Conservation (phyloP, 2,888 invertebrate genomes). For the Eudasyphora cyanicolor region DNA sequence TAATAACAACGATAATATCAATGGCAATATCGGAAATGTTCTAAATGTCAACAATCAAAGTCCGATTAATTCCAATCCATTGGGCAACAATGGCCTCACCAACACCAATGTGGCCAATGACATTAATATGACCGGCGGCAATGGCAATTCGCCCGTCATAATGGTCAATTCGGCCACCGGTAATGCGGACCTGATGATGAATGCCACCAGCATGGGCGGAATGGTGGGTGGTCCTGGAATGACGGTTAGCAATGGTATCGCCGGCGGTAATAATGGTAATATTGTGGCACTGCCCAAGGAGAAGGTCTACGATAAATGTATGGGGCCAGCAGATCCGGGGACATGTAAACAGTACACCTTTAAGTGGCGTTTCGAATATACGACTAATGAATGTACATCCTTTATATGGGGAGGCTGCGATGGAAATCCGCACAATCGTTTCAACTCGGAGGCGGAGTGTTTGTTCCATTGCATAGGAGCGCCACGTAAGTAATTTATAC, state of each 20-base stretch:
- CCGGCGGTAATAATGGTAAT: constrained; percentile 55
- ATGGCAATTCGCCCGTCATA: constrained; percentile 41
- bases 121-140: constrained; percentile 36
- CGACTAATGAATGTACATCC: constrained; percentile 82
- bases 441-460: constrained; percentile 85
- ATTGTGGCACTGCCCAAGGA: constrained; percentile 73
- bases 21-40: constrained; percentile 60
- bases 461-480: constrained; percentile 84
- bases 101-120: constrained; percentile 54
- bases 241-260: constrained; percentile 29
- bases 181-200: constrained; percentile 44
- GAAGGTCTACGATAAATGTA: constrained; percentile 78
- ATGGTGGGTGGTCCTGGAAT: constrained; percentile 38
- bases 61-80: constrained; percentile 34
- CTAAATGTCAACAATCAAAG: constrained; percentile 52
- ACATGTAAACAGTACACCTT: constrained; percentile 84
- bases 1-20: constrained; percentile 56
- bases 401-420: constrained; percentile 87
- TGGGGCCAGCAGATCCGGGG: constrained; percentile 81
- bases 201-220: constrained; percentile 53
- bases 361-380: constrained; percentile 85
- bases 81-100: constrained; percentile 30
- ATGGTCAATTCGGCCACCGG: constrained; percentile 18
- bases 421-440: constrained; percentile 85
- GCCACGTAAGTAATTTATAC: constrained; percentile 80